A percentile compares a stretch with the other conserved stretches of the same genome.
phyloP scores from a whole-genome alignment of 1,140 invertebrate species.

The Pogonognathellus flavescens region DNA sequence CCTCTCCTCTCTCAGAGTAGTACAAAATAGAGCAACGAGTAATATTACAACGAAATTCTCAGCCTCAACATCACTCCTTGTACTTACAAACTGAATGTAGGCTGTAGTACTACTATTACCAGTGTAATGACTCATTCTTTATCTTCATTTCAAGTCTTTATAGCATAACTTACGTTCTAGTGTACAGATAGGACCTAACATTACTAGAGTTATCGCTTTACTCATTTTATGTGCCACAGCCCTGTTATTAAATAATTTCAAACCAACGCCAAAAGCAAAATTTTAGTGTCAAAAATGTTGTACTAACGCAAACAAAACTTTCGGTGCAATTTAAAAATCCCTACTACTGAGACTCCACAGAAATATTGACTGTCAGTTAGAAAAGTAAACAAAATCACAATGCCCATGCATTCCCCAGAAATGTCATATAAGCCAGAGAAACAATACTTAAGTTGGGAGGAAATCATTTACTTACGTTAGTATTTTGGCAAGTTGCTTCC shows the following conservation, averaged over 20 bases:
- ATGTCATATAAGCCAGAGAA: too few relatives aligned
- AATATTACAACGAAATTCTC: not conserved
- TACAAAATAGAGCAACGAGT: not conserved
- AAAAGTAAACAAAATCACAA: too few relatives aligned
- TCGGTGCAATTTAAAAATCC: too few relatives aligned
- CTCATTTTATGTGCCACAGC: conserved; percentile 33
- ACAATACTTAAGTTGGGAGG: too few relatives aligned
- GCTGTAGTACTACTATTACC: not conserved
- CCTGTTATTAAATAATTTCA: conserved; percentile 44
- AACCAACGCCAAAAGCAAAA: not conserved
- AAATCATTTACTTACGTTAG: too few relatives aligned
- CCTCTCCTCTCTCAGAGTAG: not conserved
- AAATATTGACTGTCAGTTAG: too few relatives aligned
- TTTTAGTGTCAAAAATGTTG: not conserved
- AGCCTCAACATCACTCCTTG: not conserved
- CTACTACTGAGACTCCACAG: too few relatives aligned
- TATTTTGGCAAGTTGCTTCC: too few relatives aligned
- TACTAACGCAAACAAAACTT: too few relatives aligned
- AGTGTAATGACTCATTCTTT: conserved; percentile 32
- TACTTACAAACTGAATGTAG: not conserved
- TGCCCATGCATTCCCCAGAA: too few relatives aligned
- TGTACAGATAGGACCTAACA: not conserved
- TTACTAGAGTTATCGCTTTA: conserved; percentile 13
- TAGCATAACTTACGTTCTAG: not conserved
- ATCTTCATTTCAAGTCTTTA: conserved; percentile 12